Evolutionary conservation across 2,113 vertebrate species (phyloP).

Genomic region (Hymenochirus boettgeri): DNA sequence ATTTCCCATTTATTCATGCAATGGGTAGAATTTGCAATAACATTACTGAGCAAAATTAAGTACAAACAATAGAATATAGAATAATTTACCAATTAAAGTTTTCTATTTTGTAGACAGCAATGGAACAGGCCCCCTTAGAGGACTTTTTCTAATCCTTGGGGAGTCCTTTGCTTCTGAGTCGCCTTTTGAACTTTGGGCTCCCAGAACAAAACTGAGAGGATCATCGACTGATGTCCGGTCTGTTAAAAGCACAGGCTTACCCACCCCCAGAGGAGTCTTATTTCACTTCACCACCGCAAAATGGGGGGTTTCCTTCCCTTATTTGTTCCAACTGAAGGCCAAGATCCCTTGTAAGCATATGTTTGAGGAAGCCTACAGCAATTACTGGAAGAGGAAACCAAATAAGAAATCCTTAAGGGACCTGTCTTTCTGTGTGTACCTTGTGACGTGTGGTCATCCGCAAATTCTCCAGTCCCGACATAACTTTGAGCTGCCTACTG

Average conservation of each 20-base stretch:
- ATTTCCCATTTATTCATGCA: too few species aligned
- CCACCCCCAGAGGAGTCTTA: constrained; percentile 95
- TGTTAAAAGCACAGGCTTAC: constrained; percentile 88
- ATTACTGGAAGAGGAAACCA: constrained; percentile 70
- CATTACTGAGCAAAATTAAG: too few species aligned
- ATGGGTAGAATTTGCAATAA: too few species aligned
- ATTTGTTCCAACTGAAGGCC: constrained; percentile 89
- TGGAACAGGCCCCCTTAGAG: constrained; percentile 88
- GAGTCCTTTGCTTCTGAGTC: constrained; percentile 82
- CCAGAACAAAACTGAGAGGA: constrained; percentile 92
- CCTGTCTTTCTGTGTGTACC: not conserved
- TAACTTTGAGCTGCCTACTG: too few species aligned
- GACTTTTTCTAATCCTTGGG: constrained; percentile 94
- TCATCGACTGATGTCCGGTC: constrained; percentile 89
- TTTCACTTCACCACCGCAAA: constrained; percentile 92
- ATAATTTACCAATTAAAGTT: too few species aligned
- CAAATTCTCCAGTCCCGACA: too few species aligned
- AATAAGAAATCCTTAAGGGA: constrained; percentile 42
- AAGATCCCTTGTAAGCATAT: constrained; percentile 81
- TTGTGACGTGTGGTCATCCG: too few species aligned
- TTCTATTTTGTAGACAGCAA: too few species aligned
- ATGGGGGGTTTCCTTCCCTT: constrained; percentile 98
- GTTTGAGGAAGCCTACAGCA: constrained; percentile 78
- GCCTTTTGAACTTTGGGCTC: constrained; percentile 80
- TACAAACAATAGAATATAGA: too few species aligned